Base-by-base conservation (phyloP, 2,113 vertebrate species). In the Atlantisia rogersi region DNA sequence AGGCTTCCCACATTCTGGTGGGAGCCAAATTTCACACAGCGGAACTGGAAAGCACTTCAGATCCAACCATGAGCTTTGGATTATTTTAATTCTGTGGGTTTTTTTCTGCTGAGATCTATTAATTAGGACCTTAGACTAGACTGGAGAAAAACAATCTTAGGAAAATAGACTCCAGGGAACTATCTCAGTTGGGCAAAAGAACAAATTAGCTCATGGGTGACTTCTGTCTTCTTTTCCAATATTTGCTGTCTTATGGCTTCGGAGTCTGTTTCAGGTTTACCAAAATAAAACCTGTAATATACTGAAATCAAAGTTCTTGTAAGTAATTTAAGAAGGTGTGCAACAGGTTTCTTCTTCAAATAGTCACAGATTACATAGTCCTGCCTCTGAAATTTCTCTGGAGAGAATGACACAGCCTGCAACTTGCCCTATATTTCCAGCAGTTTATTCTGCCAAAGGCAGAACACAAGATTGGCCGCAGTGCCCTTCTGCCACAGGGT, bases 71-170 rank as follows among this genome's bases (percentile, higher is more conserved):
- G 64, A 88, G 14, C 39, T 91, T 46, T 42, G 20, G 71, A 59
- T 93, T 77, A 58, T 85, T 93, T 89, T 56, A 62, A 50, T 82
- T 82, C 73, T 65, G 14, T 75, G 2, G 21, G 48, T 5, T 53
- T 52, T 26, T 71, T 74, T 1, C 37, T 58, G 46, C 19, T 50
- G 48, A 82, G 75, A 86, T 90, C 79, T 93, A 83, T 82, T 91
- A 92, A 94, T 95, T 94, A 88, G 71, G 63, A 69, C 56, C 67
- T 80, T 85, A 77, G 82, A 86, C 67, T 83, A 81, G 63, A 92
- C 68, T 19, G 26, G 20, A 84, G 52, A 58, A 94, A 94, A 79
- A 86, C 86, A 25, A 28, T 15, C 37, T 42, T 59, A 35, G 29
- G 39, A 85, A 93, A 90, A 76, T 6, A 71, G 56, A 60, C 73